Percentiles rank a stretch among this genome's conserved stretches.
Conservation (phyloP, 2,888 invertebrate genomes). For the Neoscelio sp. region DNA sequence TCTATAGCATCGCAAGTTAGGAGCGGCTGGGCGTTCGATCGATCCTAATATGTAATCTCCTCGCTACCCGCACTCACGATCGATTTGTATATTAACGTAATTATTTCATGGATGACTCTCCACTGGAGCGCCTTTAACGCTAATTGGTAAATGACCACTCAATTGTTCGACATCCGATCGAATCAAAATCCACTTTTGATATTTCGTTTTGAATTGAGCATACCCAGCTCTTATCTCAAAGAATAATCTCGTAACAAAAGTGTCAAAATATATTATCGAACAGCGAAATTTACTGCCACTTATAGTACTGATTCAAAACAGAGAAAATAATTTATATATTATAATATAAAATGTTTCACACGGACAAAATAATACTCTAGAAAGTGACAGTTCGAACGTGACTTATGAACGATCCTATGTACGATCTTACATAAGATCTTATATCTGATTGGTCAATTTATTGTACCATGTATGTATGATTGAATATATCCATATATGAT, state of each 20-base stretch:
- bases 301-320: too few species aligned
- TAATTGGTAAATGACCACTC: constrained; percentile 62
- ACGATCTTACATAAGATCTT: too few species aligned
- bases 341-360: too few species aligned
- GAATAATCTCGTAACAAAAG: neutral
- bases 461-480: too few species aligned
- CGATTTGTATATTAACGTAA: constrained; percentile 64
- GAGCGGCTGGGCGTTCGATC: constrained; percentile 37
- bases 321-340: too few species aligned
- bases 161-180: constrained; percentile 50
- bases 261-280: too few species aligned
- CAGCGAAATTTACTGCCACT: too few species aligned
- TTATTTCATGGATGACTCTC: constrained; percentile 55
- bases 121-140: constrained; percentile 45
- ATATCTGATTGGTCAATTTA: too few species aligned
- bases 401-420: too few species aligned
- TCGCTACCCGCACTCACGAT: constrained; percentile 33
- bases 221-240: neutral
- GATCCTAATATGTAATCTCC: constrained; percentile 47
- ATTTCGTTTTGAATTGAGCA: constrained; percentile 49
- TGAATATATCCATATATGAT: too few species aligned
- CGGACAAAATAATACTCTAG: too few species aligned
- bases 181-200: constrained; percentile 40
- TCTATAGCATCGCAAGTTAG: constrained; percentile 3
- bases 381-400: too few species aligned